A percentile compares a stretch with the other conserved stretches of the same genome.
Conservation (phyloP, 2,888 invertebrate species). For the Alcis repandata region DNA sequence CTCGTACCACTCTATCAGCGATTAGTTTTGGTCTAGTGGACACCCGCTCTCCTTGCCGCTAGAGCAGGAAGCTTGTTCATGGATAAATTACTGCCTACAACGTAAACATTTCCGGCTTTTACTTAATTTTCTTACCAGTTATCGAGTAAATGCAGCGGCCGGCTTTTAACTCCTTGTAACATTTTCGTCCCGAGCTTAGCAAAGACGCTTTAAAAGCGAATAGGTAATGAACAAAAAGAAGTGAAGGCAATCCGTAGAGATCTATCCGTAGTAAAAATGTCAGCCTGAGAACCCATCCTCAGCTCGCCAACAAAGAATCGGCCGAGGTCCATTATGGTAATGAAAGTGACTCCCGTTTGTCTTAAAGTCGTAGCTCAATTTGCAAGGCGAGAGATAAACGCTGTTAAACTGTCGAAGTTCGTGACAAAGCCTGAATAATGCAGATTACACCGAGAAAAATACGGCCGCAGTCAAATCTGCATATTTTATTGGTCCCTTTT, state of each 20-base stretch:
- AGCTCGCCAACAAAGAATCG: constrained; percentile 83
- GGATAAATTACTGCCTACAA: constrained; percentile 64
- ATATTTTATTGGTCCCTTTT: constrained; percentile 85
- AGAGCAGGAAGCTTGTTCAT: constrained; percentile 57
- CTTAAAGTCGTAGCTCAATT: constrained; percentile 87
- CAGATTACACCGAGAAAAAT: constrained; percentile 86
- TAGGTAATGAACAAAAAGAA: constrained; percentile 44
- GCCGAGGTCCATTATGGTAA: constrained; percentile 84
- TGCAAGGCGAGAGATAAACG: constrained; percentile 87
- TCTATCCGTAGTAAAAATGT: constrained; percentile 63
- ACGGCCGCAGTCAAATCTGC: constrained; percentile 85
- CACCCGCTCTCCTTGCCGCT: constrained; percentile 71
- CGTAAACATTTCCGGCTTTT: constrained; percentile 41
- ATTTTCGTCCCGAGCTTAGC: constrained; percentile 22
- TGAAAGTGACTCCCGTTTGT: constrained; percentile 86
- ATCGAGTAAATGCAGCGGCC: constrained; percentile 36
- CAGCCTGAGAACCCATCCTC: constrained; percentile 72
- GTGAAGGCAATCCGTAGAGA: constrained; percentile 51
- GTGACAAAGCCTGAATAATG: constrained; percentile 87
- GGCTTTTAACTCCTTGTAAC: constrained; percentile 28
- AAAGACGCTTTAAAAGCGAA: constrained; percentile 29
- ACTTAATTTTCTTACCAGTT: constrained; percentile 31
- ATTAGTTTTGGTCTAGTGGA: constrained; percentile 83
- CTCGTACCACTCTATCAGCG: constrained; percentile 83
- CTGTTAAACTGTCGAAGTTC: constrained; percentile 87